Evolutionary conservation across 2,888 invertebrate species (phyloP).

Genomic region (Erebia epiphron): DNA sequence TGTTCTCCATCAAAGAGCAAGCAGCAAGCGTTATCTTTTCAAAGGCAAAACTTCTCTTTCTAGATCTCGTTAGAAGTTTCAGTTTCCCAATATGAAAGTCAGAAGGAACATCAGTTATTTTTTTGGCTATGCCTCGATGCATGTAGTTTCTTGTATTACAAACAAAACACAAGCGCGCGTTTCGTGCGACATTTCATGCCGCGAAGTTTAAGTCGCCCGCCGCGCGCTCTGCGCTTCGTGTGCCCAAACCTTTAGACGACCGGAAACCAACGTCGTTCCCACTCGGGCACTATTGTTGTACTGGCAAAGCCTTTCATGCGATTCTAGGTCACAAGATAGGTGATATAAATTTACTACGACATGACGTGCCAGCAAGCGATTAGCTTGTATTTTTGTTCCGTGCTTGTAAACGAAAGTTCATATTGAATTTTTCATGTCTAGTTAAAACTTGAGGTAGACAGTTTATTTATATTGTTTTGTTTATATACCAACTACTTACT

Average conservation of each 20-base stretch:
- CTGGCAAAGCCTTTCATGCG: constrained; percentile 34
- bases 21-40: too few species aligned
- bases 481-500: background rate
- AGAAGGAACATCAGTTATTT: too few species aligned
- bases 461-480: background rate
- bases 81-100: too few species aligned
- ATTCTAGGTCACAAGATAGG: constrained; percentile 39
- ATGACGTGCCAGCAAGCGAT: constrained; percentile 21
- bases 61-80: too few species aligned
- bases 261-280: constrained; percentile 46
- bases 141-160: background rate
- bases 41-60: too few species aligned
- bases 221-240: background rate
- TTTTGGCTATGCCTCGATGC: background rate
- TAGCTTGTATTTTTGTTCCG: too few species aligned
- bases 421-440: background rate
- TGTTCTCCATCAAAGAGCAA: too few species aligned
- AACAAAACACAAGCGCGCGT: background rate
- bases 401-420: constrained; percentile 16
- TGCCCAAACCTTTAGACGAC: constrained; percentile 38
- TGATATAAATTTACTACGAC: constrained; percentile 34
- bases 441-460: background rate
- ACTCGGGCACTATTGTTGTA: constrained; percentile 39
- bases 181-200: background rate
- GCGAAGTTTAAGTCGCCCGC: background rate